These are phyloP conservation scores for Amphiprion clarkii DNA, from an alignment of 2,797 vertebrate species.

Conservation along the genomic window DNA sequence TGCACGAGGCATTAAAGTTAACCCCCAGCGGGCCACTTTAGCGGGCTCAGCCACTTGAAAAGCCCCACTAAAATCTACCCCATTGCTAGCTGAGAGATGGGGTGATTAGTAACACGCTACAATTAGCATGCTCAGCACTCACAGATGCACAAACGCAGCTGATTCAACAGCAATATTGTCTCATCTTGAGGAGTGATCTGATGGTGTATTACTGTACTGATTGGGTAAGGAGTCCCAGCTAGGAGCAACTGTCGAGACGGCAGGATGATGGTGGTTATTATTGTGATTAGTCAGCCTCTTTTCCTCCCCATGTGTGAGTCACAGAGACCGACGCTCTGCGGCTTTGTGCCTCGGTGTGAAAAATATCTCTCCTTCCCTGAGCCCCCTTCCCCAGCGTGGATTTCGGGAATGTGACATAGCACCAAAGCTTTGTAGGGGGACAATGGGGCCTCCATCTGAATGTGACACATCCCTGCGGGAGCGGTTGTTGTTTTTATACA, in stretches of 20 bases:
- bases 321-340: slow-evolving; percentile 58
- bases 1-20: slow-evolving; percentile 52
- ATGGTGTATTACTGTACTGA: slow-evolving; percentile 36
- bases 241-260: slow-evolving; percentile 71
- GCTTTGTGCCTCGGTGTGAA: slow-evolving; percentile 77
- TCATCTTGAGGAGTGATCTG: slow-evolving; percentile 66
- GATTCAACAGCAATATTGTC: slow-evolving; percentile 65
- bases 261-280: slow-evolving; percentile 72
- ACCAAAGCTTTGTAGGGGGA: slow-evolving; percentile 68
- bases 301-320: slow-evolving; percentile 73
- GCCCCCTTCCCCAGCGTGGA: slow-evolving; percentile 55
- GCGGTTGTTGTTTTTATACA: slow-evolving; percentile 67
- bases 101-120: slow-evolving; percentile 68
- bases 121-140: slow-evolving; percentile 67
- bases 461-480: slow-evolving; percentile 77
- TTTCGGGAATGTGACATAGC: slow-evolving; percentile 77
- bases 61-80: slow-evolving; percentile 69
- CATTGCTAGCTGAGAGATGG: slow-evolving; percentile 71
- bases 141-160: slow-evolving; percentile 46
- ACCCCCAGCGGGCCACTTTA: slow-evolving; percentile 63
- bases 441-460: slow-evolving; percentile 66
- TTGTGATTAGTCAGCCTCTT: slow-evolving; percentile 82
- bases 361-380: slow-evolving; percentile 65
- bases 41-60: slow-evolving; percentile 63
- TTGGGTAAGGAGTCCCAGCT: slow-evolving; percentile 48